phyloP scores from a whole-genome alignment of 2,888 invertebrate genomes.

The Dione juno region DNA sequence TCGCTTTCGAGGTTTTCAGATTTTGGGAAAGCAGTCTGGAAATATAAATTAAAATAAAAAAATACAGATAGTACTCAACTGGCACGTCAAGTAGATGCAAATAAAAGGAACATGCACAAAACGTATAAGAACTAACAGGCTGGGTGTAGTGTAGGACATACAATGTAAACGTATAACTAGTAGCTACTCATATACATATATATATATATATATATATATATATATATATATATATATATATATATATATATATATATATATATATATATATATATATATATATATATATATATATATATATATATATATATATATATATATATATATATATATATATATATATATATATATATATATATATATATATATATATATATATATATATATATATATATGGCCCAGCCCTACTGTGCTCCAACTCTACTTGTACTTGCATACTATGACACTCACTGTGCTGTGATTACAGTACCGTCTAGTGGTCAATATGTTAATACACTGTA shows the following conservation, averaged over 20 bases:
- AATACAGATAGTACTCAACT: constrained; percentile 37
- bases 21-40: constrained; percentile 71
- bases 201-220: too few species aligned
- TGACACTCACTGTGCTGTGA: not conserved
- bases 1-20: constrained; percentile 73
- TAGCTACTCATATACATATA: too few species aligned
- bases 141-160: constrained; percentile 16
- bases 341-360: too few species aligned
- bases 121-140: constrained; percentile 28
- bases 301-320: too few species aligned
- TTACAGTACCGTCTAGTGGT: not conserved
- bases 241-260: too few species aligned
- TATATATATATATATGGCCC: not conserved
- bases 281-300: too few species aligned
- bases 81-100: constrained; percentile 51
- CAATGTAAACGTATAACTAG: not conserved
- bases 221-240: too few species aligned
- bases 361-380: too few species aligned
- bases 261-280: too few species aligned
- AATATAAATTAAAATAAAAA: constrained; percentile 47
- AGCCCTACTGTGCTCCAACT: not conserved
- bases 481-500: not conserved
- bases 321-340: too few species aligned
- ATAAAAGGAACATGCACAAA: constrained; percentile 59
- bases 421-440: not conserved